Evolutionary conservation across 2,888 invertebrate genomes (phyloP).

Genomic region (Drosophila anceps): DNA sequence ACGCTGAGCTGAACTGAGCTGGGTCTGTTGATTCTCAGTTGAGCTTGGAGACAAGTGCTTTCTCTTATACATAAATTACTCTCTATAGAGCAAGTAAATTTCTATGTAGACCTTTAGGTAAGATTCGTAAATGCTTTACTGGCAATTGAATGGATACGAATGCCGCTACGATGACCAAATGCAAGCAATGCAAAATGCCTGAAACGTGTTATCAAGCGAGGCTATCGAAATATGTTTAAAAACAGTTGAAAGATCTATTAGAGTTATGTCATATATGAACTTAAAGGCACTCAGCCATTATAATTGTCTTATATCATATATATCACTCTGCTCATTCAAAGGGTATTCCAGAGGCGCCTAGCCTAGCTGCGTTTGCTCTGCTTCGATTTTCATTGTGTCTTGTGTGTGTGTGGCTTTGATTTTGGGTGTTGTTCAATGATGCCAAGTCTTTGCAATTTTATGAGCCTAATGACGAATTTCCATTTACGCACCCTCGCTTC

Average conservation of each 20-base stretch:
- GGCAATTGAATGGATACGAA: neutral
- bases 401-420: constrained; percentile 9
- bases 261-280: neutral
- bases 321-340: neutral
- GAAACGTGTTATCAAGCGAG: neutral
- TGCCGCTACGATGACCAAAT: neutral
- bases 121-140: neutral
- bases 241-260: neutral
- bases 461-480: constrained; percentile 70
- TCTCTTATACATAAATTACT: neutral
- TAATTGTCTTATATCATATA: neutral
- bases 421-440: constrained; percentile 23
- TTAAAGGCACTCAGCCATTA: neutral
- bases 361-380: too few species aligned
- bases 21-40: neutral
- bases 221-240: neutral
- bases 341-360: constrained; percentile 25
- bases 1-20: neutral
- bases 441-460: constrained; percentile 68
- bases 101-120: too few species aligned
- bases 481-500: constrained; percentile 46
- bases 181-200: neutral
- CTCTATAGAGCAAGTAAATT: neutral
- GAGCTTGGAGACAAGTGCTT: neutral
- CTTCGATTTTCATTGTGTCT: constrained; percentile 29